These are phyloP conservation scores for Odobenus rosmarus DNA, from an alignment of 2,113 vertebrate species.

Conservation along the genomic window DNA sequence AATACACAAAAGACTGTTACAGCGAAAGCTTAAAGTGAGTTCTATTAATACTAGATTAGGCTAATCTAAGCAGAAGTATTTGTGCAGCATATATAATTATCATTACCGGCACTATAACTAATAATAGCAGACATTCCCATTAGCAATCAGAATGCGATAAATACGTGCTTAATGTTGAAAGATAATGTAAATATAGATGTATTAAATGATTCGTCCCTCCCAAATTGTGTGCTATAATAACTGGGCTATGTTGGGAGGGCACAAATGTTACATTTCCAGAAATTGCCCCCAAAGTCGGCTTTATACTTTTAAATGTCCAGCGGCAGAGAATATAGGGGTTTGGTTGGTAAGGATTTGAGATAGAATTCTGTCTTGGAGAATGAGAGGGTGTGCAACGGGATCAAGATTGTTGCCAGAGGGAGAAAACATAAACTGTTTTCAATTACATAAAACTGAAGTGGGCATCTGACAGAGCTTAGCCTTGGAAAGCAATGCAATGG, in stretches of 20 bases:
- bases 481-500: not conserved
- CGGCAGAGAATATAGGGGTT: not conserved
- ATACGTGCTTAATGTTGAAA: conserved; percentile 69
- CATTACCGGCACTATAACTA: conserved; percentile 69
- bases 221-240: conserved; percentile 58
- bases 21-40: conserved; percentile 30
- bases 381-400: not conserved
- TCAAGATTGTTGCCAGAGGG: not conserved
- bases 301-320: conserved; percentile 11
- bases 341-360: not conserved
- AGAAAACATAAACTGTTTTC: not conserved
- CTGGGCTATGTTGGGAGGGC: conserved; percentile 31
- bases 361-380: not conserved
- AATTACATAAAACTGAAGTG: not conserved
- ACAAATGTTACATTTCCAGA: conserved; percentile 34
- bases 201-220: conserved; percentile 67
- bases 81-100: conserved; percentile 74
- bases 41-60: conserved; percentile 63
- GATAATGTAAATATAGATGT: conserved; percentile 49
- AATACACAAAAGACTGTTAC: conserved; percentile 10
- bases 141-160: conserved; percentile 72
- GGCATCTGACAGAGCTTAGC: not conserved
- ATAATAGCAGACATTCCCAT: conserved; percentile 71
- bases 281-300: not conserved
- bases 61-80: conserved; percentile 75